Base-by-base conservation (phyloP, 1,140 invertebrate genomes). In the Solen grandis region DNA sequence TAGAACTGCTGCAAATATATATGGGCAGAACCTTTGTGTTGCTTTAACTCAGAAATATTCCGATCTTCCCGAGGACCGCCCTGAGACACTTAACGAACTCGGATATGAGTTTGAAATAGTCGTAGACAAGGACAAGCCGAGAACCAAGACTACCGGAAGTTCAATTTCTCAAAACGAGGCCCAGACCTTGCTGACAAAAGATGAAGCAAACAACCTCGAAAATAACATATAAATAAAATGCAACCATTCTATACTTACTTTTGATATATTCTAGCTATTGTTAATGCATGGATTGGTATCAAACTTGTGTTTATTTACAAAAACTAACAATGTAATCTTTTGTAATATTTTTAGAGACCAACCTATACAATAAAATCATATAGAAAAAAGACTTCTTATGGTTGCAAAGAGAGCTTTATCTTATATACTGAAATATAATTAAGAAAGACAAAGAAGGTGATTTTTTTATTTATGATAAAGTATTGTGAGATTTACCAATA, bases 21-120 rank as follows among this genome's bases (percentile, higher is more conserved):
- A 68, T 31, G 54, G 65, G 14, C 65, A 68, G 65, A 68, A 41
- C 16, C 46, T 68, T 0, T 68, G 65, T 31, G 65, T 68, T 10
- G 65, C 65, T 2, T 38, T 68, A 19, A 52, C 46, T 19, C 65
- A 68, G 27, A 68, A 68, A 29, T 68, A 31, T 52, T 22, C 65
- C 14, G 41, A 41, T 3, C 36, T 68, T 16, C 25, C 41, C 4
- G 19, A 19, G 5, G 13, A 22, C 2, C 8, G 31, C 5, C 3
- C 2, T 31, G 50, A 33, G 5, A 50, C 14, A 52, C 16, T 29
- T 3, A 50, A 68, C 8, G 35, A 19, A 3, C 14, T 68, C 5
- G 65, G 54, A 19, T 52, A 14, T 31, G 41, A 52, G 29, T 68
- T 68, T 41, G 65, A 68, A 4, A 29, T 68, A 1, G 46, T 68